Conservation (phyloP, 1,140 invertebrate genomes). For the Thereuonema tuberculata region DNA sequence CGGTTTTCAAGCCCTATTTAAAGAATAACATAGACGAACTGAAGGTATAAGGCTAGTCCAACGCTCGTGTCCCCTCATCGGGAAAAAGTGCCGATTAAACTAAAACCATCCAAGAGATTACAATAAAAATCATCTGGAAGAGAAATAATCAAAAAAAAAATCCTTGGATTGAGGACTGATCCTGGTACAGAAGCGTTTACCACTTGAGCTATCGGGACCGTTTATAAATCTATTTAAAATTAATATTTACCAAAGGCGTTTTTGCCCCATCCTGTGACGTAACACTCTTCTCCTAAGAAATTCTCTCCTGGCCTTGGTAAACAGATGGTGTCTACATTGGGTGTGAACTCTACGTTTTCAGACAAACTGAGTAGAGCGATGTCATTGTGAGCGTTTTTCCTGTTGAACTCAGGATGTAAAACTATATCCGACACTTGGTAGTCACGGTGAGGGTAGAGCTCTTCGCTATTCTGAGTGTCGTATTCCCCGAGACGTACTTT, state of each 20-base stretch:
- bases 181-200: no score
- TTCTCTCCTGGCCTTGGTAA: conserved; percentile 35
- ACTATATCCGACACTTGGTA: conserved; percentile 41
- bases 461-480: conserved; percentile 59
- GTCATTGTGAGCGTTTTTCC: conserved; percentile 46
- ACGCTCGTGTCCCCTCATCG: no score
- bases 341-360: conserved; percentile 38
- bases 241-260: conserved; percentile 46
- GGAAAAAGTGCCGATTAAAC: no score
- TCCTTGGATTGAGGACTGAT: no score
- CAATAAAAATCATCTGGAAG: no score
- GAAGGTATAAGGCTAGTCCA: no score
- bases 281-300: conserved; percentile 19
- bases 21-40: no score
- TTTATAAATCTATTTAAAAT: neutral
- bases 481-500: conserved; percentile 53
- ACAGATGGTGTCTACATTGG: conserved; percentile 56
- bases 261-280: conserved; percentile 26
- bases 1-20: no score
- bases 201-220: neutral
- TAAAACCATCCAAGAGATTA: no score
- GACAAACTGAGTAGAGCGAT: conserved; percentile 48
- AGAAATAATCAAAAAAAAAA: no score
- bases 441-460: conserved; percentile 56
- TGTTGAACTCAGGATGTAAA: conserved; percentile 38